phyloP scores from a whole-genome alignment of 2,797 vertebrate genomes.

The Sarcoramphus papa region DNA sequence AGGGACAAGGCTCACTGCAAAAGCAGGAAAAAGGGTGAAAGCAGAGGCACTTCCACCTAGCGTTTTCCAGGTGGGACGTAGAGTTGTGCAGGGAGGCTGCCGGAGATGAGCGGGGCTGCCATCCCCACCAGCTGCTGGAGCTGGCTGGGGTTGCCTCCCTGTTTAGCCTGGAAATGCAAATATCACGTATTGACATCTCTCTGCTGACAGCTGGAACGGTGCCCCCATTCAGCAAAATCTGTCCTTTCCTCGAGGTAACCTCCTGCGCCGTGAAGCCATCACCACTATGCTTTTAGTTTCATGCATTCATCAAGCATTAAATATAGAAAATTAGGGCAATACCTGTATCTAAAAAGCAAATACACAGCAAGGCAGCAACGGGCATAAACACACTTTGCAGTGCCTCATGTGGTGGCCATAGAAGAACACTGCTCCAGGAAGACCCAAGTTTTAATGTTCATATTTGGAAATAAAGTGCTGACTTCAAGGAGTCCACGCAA shows the following conservation, averaged over 20 bases:
- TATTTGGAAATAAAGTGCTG: not conserved
- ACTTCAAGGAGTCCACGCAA: not conserved
- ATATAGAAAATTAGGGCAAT: not conserved
- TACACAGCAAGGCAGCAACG: not conserved
- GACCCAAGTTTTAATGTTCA: not conserved
- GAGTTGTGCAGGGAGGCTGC: not conserved
- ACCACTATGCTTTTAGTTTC: not conserved
- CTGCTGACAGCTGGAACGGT: fast-evolving
- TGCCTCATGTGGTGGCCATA: fast-evolving
- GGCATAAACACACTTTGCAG: not conserved
- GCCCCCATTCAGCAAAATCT: not conserved
- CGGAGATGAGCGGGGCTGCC: not conserved
- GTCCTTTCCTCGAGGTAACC: not conserved
- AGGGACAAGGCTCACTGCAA: not conserved
- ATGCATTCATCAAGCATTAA: not conserved
- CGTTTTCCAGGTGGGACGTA: not conserved
- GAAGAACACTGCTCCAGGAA: not conserved
- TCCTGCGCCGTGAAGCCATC: not conserved
- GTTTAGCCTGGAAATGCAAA: not conserved
- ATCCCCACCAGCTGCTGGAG: not conserved
- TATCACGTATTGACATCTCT: no score
- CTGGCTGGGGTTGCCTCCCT: not conserved
- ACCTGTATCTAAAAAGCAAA: not conserved
- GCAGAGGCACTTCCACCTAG: not conserved
- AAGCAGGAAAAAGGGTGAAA: not conserved